Base-by-base conservation (phyloP, 1,140 invertebrate species). In the Littorina saxatilis region DNA sequence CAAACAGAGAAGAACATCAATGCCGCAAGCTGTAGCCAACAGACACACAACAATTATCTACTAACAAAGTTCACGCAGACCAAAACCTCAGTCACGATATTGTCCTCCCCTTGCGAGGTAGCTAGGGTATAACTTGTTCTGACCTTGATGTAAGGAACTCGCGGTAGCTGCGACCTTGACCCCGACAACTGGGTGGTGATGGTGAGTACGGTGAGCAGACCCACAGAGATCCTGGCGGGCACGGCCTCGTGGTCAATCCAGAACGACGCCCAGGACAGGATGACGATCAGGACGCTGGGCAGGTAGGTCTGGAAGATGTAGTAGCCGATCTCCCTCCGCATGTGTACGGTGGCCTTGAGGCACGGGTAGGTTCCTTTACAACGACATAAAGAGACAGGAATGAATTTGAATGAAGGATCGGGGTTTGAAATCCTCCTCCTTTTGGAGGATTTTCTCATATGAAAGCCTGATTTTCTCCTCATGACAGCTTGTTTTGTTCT, bases 61-160 rank as follows among this genome's bases (percentile, higher is more conserved):
- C n/a, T n/a, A n/a, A n/a, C n/a, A n/a, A n/a, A n/a, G n/a, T n/a
- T n/a, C n/a, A n/a, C n/a, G n/a, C n/a, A n/a, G n/a, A n/a, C n/a
- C n/a, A n/a, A n/a, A n/a, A n/a, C n/a, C n/a, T n/a, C n/a, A n/a
- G n/a, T n/a, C n/a, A n/a, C n/a, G n/a, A n/a, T n/a, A n/a, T n/a
- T n/a, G n/a, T n/a, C n/a, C n/a, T n/a, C n/a, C n/a, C n/a, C n/a
- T n/a, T n/a, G n/a, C n/a, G n/a, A n/a, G n/a, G n/a, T n/a, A n/a
- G n/a, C n/a, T n/a, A n/a, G n/a, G n/a, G n/a, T n/a, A n/a, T n/a
- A 58, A 27, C 55, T 1, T n/a, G 5, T 32, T 5, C 40, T 73
- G 23, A 73, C 70, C 87, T 94, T 94, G 15, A 93, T 91, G 72
- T 94, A 94, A 0, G 93, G 93, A 0, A 94, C 93, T 70, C 89